These are phyloP conservation scores for Fundulus diaphanus DNA, from an alignment of 2,797 vertebrate genomes.

Conservation along the genomic window DNA sequence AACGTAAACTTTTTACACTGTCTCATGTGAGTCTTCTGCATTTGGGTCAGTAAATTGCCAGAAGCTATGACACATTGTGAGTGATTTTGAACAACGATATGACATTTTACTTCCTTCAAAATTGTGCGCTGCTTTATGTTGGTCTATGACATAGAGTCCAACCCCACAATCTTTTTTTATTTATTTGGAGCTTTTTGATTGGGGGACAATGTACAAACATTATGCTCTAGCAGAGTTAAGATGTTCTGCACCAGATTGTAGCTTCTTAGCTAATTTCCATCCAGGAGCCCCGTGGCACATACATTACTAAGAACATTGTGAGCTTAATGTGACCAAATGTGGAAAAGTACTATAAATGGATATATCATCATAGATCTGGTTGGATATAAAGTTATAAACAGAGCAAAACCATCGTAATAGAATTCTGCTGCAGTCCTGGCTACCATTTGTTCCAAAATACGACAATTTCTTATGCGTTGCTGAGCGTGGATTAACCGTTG, in stretches of 20 bases:
- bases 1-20: no score
- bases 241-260: no score
- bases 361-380: neutral
- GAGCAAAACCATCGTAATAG: conserved; percentile 25
- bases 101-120: neutral
- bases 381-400: neutral
- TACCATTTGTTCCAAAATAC: conserved; percentile 14
- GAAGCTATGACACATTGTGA: neutral
- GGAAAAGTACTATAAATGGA: neutral
- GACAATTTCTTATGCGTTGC: conserved; percentile 19
- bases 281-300: no score
- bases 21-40: no score
- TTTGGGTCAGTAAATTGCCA: no score
- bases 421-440: neutral
- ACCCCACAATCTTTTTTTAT: no score
- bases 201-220: no score
- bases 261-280: no score
- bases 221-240: no score
- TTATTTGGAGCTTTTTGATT: no score
- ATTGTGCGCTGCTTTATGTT: neutral
- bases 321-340: neutral
- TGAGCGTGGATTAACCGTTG: conserved; percentile 31
- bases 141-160: neutral
- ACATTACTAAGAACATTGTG: neutral
- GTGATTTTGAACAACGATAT: neutral